phyloP scores from a whole-genome alignment of 2,797 vertebrate genomes.

The Steatocranus sp. region DNA sequence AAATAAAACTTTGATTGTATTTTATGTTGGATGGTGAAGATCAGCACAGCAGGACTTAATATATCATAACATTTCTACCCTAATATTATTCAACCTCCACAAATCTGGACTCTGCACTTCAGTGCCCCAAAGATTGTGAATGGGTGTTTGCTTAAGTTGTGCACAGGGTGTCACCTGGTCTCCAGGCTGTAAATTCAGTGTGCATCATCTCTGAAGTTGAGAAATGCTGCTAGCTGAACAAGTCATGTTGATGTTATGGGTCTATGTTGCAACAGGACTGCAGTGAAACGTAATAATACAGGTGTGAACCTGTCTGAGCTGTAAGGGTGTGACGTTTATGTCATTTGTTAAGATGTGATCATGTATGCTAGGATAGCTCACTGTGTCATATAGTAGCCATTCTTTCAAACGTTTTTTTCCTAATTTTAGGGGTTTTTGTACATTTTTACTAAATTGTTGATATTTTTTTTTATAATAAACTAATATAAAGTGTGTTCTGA shows the following conservation, averaged over 20 bases:
- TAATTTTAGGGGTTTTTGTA: background rate
- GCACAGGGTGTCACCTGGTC: background rate
- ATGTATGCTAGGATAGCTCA: background rate
- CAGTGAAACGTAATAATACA: background rate
- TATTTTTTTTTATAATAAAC: background rate
- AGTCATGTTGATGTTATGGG: background rate
- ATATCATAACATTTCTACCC: background rate
- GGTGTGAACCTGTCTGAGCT: constrained; percentile 36
- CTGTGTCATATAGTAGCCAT: background rate
- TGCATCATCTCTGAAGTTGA: background rate
- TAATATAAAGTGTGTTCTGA: background rate
- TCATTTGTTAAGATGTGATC: background rate
- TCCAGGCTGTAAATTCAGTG: background rate
- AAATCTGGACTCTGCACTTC: background rate
- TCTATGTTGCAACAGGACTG: constrained; percentile 13
- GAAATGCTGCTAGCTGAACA: background rate
- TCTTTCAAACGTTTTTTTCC: background rate
- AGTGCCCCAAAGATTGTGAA: background rate
- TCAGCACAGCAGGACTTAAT: background rate
- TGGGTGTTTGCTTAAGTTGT: background rate
- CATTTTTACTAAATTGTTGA: background rate
- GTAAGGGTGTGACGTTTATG: background rate
- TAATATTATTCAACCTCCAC: background rate
- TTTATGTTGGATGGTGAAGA: background rate
- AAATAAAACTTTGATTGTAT: background rate